phyloP scores from a whole-genome alignment of 64 coral and sea anemone genomes.

The Pocillopora verrucosa region DNA sequence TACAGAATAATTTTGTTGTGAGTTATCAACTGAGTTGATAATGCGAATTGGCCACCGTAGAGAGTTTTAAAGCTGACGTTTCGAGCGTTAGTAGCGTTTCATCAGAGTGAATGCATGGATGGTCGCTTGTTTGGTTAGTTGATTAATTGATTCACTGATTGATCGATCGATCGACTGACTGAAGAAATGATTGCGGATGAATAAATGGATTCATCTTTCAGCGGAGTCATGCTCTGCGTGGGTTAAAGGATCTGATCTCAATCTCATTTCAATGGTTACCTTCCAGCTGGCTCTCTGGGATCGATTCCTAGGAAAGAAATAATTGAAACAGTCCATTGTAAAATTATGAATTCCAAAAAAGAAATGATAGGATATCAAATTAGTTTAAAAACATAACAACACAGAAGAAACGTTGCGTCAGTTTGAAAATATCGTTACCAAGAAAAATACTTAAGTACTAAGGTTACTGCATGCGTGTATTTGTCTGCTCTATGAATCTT shows the following conservation, averaged over 20 bases:
- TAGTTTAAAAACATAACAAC: not conserved
- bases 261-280: not conserved
- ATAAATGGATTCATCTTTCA: not conserved
- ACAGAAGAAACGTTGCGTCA: not conserved
- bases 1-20: no score
- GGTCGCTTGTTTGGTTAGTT: not conserved
- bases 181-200: not conserved
- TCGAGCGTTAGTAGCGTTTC: not conserved
- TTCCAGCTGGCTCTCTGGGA: constrained; percentile 6
- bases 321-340: not conserved
- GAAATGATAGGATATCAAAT: no score
- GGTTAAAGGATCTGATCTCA: not conserved
- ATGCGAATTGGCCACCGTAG: no score
- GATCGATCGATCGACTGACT: not conserved
- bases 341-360: not conserved
- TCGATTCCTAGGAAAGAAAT: not conserved
- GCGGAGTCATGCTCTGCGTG: no score
- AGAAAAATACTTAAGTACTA: not conserved
- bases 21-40: no score
- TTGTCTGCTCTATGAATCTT: no score
- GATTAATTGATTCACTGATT: not conserved
- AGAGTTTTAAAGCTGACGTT: no score
- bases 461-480: no score
- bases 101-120: no score
- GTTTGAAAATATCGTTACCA: not conserved